These are phyloP conservation scores for Loris lydekkerianus DNA, from an alignment of 2,797 vertebrate species.

Conservation along the genomic window DNA sequence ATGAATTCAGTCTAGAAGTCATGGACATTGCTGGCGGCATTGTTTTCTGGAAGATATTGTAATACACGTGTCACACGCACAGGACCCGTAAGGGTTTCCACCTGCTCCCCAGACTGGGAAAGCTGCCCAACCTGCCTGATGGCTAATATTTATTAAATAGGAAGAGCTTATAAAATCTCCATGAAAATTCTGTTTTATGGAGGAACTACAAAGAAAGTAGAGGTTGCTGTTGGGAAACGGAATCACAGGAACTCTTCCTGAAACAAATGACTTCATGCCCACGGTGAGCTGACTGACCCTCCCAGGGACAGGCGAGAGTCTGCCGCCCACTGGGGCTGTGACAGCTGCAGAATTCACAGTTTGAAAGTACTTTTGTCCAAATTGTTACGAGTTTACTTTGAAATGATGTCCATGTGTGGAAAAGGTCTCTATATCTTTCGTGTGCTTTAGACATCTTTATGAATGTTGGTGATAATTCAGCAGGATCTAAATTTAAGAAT, in stretches of 20 bases:
- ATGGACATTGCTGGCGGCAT: background rate
- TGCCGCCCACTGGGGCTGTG: background rate
- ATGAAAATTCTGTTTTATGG: conserved; percentile 73
- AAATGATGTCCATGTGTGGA: background rate
- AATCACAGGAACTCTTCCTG: conserved; percentile 65
- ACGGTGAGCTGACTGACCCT: conserved; percentile 34
- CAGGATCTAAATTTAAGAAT: conserved; percentile 15
- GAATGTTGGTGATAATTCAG: background rate
- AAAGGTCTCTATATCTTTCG: background rate
- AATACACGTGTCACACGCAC: background rate
- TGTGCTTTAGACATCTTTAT: background rate
- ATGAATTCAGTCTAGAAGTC: conserved; percentile 67
- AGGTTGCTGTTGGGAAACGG: conserved; percentile 37
- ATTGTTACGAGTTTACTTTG: conserved; percentile 79
- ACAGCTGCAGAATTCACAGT: conserved; percentile 84
- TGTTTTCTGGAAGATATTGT: background rate
- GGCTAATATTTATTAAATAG: conserved; percentile 75
- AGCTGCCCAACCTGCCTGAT: background rate
- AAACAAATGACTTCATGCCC: conserved; percentile 71
- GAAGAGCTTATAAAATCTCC: conserved; percentile 80
- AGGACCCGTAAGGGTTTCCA: background rate
- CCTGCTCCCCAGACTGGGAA: background rate
- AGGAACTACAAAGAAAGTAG: conserved; percentile 50
- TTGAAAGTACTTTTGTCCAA: conserved; percentile 90
- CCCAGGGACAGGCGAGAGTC: background rate